These are phyloP conservation scores for Corydoras sp. DNA, from an alignment of 2,113 vertebrate species.

Conservation along the genomic window DNA sequence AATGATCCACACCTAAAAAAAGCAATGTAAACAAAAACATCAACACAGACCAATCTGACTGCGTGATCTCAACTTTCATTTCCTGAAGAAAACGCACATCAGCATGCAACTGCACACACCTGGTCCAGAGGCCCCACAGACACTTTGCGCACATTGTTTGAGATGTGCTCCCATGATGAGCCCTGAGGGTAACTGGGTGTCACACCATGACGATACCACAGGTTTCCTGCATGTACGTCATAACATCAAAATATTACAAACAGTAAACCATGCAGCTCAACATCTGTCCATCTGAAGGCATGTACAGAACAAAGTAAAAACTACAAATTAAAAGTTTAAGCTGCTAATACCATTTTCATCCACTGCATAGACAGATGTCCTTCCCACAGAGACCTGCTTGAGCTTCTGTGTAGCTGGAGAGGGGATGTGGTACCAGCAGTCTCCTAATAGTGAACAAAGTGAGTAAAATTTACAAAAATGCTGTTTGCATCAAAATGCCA, in stretches of 20 bases:
- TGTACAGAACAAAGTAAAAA: no score
- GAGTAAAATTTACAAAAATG: background rate
- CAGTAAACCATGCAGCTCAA: background rate
- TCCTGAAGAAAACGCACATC: no score
- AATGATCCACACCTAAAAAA: conserved; percentile 89
- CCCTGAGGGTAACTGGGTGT: conserved; percentile 92
- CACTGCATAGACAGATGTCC: conserved; percentile 78
- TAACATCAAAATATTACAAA: background rate
- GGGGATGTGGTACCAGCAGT: conserved; percentile 94
- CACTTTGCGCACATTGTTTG: conserved; percentile 89
- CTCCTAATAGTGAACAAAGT: conserved; percentile 64
- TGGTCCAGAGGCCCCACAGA: conserved; percentile 91
- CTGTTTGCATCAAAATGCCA: background rate
- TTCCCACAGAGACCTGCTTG: conserved; percentile 87
- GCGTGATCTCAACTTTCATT: background rate
- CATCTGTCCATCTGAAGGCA: background rate
- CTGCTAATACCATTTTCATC: conserved; percentile 81
- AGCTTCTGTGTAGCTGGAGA: conserved; percentile 85
- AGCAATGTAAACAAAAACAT: background rate
- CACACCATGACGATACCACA: conserved; percentile 87
- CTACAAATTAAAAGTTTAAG: background rate
- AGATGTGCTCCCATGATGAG: conserved; percentile 86
- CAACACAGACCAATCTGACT: background rate
- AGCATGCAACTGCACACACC: conserved; percentile 59
- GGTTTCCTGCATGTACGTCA: conserved; percentile 67